Conservation (phyloP, 2,888 invertebrate species). For the Clusia tigrina region DNA sequence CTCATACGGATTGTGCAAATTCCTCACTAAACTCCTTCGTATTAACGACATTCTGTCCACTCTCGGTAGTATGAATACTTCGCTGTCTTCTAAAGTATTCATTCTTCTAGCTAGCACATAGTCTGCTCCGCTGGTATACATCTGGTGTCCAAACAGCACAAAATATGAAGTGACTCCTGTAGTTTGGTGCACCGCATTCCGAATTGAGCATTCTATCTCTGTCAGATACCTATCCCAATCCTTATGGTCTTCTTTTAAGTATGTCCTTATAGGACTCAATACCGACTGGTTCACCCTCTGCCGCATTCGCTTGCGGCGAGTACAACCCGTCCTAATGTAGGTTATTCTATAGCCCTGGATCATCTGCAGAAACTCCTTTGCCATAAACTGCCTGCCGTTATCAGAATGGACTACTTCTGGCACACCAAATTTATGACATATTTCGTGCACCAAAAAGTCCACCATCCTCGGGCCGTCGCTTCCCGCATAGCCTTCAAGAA, state of each 20-base stretch:
- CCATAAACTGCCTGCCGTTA: conserved; percentile 41
- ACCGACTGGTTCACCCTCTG: too few species aligned
- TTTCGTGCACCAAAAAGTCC: conserved; percentile 24
- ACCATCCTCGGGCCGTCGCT: conserved; percentile 17
- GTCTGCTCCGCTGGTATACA: not conserved
- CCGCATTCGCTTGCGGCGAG: too few species aligned
- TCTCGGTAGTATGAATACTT: not conserved
- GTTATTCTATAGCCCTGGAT: conserved; percentile 50
- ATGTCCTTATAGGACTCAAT: conserved; percentile 41
- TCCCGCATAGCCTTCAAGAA: conserved; percentile 29
- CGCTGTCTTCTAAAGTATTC: not conserved
- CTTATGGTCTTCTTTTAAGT: not conserved
- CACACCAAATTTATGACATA: conserved; percentile 40
- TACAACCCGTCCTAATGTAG: conserved; percentile 24
- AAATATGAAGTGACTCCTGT: not conserved
- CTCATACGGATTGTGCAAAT: too few species aligned
- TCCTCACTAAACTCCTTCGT: too few species aligned
- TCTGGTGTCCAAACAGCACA: not conserved
- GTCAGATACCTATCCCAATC: not conserved
- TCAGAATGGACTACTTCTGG: conserved; percentile 37
- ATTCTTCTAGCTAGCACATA: not conserved
- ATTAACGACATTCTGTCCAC: conserved; percentile 10
- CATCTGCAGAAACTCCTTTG: conserved; percentile 27
- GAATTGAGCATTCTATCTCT: not conserved
- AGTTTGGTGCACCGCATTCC: too few species aligned